Conservation (phyloP, 2,888 invertebrate species). For the Girardia tigrina region DNA sequence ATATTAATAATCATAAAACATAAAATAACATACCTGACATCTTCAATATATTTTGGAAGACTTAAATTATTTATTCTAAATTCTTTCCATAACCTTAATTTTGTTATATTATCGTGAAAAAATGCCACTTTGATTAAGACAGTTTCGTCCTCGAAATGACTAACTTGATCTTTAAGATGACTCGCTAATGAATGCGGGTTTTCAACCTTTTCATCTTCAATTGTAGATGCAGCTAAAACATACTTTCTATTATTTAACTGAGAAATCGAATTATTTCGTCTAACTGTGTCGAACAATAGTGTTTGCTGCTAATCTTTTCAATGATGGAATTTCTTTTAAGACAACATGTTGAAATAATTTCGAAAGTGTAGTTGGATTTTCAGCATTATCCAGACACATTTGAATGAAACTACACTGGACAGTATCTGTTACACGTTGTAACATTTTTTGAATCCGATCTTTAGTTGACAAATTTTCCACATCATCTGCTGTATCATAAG, state of each 20-base stretch:
- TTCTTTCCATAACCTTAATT: slow-evolving; percentile 31
- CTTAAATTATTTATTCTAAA: slow-evolving; percentile 28
- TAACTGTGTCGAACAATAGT: slow-evolving; percentile 31
- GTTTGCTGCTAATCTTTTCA: slow-evolving; percentile 34
- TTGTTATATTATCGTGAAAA: not conserved
- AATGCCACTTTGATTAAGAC: slow-evolving; percentile 29
- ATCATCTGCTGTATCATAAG: slow-evolving; percentile 31
- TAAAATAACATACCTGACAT: slow-evolving; percentile 35
- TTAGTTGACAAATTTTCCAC: not conserved
- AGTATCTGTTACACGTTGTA: slow-evolving; percentile 23
- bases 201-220: slow-evolving; percentile 28
- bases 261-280: not conserved
- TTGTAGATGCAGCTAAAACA: not conserved
- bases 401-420: slow-evolving; percentile 32
- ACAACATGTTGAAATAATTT: slow-evolving; percentile 35
- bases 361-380: slow-evolving; percentile 31
- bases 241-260: not conserved
- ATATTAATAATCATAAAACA: too few relatives aligned
- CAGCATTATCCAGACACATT: slow-evolving; percentile 29
- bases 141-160: slow-evolving; percentile 34
- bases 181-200: not conserved
- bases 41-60: slow-evolving; percentile 33
- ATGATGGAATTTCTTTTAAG: slow-evolving; percentile 34
- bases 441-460: slow-evolving; percentile 30
- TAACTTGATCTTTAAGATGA: slow-evolving; percentile 26